Evolutionary conservation across 2,888 invertebrate species (phyloP).

Genomic region (Stegophylla sp.): DNA sequence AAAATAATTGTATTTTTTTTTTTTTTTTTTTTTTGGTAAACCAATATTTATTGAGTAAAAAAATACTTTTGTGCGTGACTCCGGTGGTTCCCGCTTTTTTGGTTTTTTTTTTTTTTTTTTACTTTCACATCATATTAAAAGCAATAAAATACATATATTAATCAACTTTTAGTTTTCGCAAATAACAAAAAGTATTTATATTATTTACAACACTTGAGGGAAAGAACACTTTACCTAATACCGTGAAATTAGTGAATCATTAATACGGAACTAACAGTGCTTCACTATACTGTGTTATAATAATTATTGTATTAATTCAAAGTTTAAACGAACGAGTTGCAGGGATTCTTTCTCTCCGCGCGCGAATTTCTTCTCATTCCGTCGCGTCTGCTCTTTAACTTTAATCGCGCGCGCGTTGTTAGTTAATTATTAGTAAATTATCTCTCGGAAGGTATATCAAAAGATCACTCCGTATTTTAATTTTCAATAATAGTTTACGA

Average conservation of each 20-base stretch:
- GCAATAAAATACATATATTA: background rate
- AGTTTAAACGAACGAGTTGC: slow-evolving; percentile 14
- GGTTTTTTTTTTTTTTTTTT: background rate
- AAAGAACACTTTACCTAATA: slow-evolving; percentile 2
- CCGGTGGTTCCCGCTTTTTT: background rate
- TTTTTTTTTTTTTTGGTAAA: too few species aligned
- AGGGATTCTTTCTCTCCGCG: background rate
- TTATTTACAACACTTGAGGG: slow-evolving; percentile 1
- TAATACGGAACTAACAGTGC: slow-evolving; percentile 13
- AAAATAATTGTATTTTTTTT: too few species aligned
- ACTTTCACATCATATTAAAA: background rate
- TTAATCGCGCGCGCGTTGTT: background rate
- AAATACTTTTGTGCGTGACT: too few species aligned
- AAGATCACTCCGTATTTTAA: too few species aligned
- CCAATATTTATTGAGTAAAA: too few species aligned
- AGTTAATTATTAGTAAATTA: background rate
- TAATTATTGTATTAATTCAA: slow-evolving; percentile 2
- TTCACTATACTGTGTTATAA: too few species aligned
- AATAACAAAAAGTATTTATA: slow-evolving; percentile 10
- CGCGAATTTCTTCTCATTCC: background rate
- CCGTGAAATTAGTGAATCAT: slow-evolving; percentile 14
- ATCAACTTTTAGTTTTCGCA: background rate
- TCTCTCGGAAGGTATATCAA: background rate
- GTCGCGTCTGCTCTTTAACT: background rate
- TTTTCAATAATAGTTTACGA: too few species aligned